These are phyloP conservation scores for Colossoma macropomum DNA, from an alignment of 2,113 vertebrate genomes.

Conservation along the genomic window DNA sequence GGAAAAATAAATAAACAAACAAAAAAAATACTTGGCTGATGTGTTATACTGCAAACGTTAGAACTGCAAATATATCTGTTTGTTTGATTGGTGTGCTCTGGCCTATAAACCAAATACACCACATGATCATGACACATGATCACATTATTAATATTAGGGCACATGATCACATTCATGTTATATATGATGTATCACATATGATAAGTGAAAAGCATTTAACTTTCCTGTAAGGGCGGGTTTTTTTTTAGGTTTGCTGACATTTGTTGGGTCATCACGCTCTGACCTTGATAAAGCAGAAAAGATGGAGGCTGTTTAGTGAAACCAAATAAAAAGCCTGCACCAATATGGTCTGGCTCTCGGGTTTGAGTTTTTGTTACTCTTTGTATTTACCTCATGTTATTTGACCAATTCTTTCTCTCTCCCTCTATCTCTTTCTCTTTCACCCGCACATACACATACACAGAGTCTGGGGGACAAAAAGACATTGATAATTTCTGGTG, in stretches of 20 bases:
- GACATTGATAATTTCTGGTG: constrained; percentile 47
- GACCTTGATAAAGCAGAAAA: background rate
- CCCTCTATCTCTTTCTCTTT: background rate
- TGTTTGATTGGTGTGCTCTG: background rate
- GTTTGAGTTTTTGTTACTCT: background rate
- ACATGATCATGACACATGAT: no score
- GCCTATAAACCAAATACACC: background rate
- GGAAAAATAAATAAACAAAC: no score
- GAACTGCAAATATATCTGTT: no score
- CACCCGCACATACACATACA: background rate
- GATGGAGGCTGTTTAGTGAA: background rate
- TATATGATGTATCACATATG: no score
- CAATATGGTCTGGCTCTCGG: background rate
- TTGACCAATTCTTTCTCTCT: constrained; percentile 17
- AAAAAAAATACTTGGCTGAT: background rate
- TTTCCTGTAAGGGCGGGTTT: no score
- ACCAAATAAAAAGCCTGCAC: background rate
- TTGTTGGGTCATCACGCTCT: background rate
- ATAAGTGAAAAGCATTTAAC: no score
- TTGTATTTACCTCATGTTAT: constrained; percentile 39
- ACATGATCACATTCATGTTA: no score
- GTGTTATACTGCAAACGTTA: background rate
- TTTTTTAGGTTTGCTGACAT: background rate
- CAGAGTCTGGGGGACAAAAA: constrained; percentile 12
- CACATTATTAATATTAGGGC: no score